A percentile compares a stretch with the other conserved stretches of the same genome.
Evolutionary conservation across 2,888 invertebrate genomes (phyloP).

Genomic region (Erebia ligea): DNA sequence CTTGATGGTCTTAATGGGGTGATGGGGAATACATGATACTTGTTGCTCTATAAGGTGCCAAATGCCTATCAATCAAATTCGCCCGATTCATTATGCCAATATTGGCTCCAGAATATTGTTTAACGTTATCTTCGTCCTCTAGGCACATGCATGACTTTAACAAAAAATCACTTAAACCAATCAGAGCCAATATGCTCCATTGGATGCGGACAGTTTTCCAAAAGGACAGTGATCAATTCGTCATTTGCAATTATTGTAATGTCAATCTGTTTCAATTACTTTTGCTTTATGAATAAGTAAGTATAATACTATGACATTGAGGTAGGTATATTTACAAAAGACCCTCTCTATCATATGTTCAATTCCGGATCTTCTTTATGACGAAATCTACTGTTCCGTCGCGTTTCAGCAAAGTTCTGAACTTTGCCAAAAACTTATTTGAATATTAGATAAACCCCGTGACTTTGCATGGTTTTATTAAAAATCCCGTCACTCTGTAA

Average conservation of each 20-base stretch:
- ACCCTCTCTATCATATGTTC: too few species aligned
- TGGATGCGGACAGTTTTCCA: slow-evolving; percentile 45
- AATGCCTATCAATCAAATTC: slow-evolving; percentile 8
- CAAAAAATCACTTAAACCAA: slow-evolving; percentile 49
- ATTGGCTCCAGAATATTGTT: slow-evolving; percentile 31
- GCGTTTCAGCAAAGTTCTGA: too few species aligned
- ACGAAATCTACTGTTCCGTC: too few species aligned
- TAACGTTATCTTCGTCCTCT: slow-evolving; percentile 49
- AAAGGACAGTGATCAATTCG: slow-evolving; percentile 74
- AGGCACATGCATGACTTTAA: slow-evolving; percentile 42
- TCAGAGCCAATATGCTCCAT: slow-evolving; percentile 46
- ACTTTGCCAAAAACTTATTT: too few species aligned
- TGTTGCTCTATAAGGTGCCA: neutral
- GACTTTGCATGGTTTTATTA: too few species aligned
- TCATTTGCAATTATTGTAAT: slow-evolving; percentile 79
- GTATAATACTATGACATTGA: too few species aligned
- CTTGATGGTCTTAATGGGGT: too few species aligned
- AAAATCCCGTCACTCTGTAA: too few species aligned
- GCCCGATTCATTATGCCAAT: slow-evolving; percentile 30
- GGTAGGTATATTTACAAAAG: too few species aligned
- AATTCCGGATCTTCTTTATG: too few species aligned
- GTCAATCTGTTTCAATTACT: slow-evolving; percentile 74
- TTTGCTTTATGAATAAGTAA: slow-evolving; percentile 16
- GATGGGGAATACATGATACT: too few species aligned
- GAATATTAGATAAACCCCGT: too few species aligned